phyloP scores from a whole-genome alignment of 2,797 vertebrate genomes.

The Kryptolebias ocellatus region DNA sequence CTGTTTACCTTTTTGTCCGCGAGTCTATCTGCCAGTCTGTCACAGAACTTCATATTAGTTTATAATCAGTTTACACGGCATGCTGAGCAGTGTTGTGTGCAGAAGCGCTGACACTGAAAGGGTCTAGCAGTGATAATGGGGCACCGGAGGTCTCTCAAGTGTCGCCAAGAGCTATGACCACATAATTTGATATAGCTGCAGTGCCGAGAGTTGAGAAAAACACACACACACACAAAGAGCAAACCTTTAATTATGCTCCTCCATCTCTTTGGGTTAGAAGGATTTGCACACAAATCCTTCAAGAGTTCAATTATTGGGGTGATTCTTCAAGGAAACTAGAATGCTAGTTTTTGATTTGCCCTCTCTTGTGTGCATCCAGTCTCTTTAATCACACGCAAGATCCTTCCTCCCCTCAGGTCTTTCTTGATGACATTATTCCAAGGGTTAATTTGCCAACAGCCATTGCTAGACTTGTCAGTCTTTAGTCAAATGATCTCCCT shows the following conservation, averaged over 20 bases:
- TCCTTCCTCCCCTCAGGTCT: conserved; percentile 58
- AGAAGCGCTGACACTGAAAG: conserved; percentile 73
- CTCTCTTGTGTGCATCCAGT: conserved; percentile 27
- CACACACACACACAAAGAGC: conserved; percentile 41
- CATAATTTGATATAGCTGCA: conserved; percentile 79
- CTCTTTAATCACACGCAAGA: conserved; percentile 58
- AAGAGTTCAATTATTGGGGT: conserved; percentile 41
- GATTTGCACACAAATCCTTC: conserved; percentile 32
- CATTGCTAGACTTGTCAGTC: conserved; percentile 60
- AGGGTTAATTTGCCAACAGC: conserved; percentile 66
- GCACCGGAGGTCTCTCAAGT: conserved; percentile 74
- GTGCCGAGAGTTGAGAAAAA: conserved; percentile 60
- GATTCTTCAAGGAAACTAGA: conserved; percentile 18
- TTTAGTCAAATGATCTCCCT: conserved; percentile 61
- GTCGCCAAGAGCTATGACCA: conserved; percentile 65
- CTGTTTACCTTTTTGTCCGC: background rate
- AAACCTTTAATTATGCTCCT: conserved; percentile 66
- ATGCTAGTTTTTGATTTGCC: conserved; percentile 43
- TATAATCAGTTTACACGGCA: conserved; percentile 52
- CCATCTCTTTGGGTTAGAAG: conserved; percentile 29
- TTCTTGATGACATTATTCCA: conserved; percentile 40
- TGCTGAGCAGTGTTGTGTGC: conserved; percentile 58
- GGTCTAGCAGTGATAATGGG: conserved; percentile 57
- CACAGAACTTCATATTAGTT: conserved; percentile 9
- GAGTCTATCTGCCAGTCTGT: conserved; percentile 2